Conservation (phyloP, 2,888 invertebrate genomes). For the Taphrorychus bicolor region DNA sequence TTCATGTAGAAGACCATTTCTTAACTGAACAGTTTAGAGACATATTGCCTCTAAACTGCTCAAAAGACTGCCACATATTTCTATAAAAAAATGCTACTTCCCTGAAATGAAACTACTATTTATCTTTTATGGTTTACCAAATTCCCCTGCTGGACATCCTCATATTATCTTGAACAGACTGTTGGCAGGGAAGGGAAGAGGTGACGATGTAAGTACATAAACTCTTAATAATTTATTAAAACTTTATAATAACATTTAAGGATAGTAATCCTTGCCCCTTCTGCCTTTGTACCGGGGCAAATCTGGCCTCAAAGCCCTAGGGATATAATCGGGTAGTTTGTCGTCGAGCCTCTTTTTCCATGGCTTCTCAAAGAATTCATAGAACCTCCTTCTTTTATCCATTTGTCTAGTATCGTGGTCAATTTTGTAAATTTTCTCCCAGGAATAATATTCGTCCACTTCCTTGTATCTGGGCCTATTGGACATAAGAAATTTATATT, state of each 20-base stretch:
- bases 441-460: constrained; percentile 75
- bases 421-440: constrained; percentile 86
- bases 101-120: too few relatives aligned
- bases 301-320: constrained; percentile 68
- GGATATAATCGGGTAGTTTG: constrained; percentile 73
- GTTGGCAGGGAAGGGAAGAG: too few relatives aligned
- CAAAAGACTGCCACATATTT: too few relatives aligned
- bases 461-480: constrained; percentile 71
- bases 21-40: too few relatives aligned
- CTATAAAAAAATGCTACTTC: too few relatives aligned
- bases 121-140: too few relatives aligned
- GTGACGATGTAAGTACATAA: too few relatives aligned
- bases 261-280: constrained; percentile 74
- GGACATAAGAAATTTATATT: constrained; percentile 72
- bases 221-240: not conserved
- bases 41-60: too few relatives aligned
- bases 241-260: constrained; percentile 51
- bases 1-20: too few relatives aligned
- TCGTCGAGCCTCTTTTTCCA: constrained; percentile 72
- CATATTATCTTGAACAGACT: too few relatives aligned
- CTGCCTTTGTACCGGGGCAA: constrained; percentile 69
- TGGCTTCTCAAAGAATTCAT: constrained; percentile 71
- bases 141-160: too few relatives aligned
- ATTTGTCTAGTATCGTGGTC: constrained; percentile 71
- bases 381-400: constrained; percentile 74